Evolutionary conservation across 2,888 invertebrate genomes (phyloP), one percentile per base, ranked within the genome.

Genomic region (Sialis lutaria): DNA sequence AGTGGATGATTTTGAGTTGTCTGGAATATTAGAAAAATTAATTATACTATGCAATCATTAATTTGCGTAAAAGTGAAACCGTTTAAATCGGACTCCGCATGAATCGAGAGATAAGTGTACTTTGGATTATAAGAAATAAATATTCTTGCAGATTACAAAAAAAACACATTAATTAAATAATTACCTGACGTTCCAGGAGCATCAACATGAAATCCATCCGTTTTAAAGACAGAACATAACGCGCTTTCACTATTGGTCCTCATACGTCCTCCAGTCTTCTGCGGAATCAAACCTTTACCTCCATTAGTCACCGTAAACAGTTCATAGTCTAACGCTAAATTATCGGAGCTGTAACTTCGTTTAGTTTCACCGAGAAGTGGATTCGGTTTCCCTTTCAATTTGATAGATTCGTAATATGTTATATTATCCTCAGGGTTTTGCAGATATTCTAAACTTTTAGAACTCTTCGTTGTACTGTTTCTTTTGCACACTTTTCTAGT

Each of bases 241-340:
- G 22, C 22, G 22, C 22, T 22, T 22, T 22, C 22, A 44, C 54
- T 56, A 40, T 55, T 51, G 12, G 55, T 52, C 48, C 65, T 46
- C 59, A 67, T 50, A 64, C 67, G 60, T 66, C 67, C n/a, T 67
- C n/a, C 37, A 37, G 37, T 10, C 10, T 43, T 43, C 32, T 43
- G 43, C 22, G 12, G n/a, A 12, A 34, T 33, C 12, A 43, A 10
- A 10, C 46, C 31, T 47, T 55, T 54, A 33, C 53, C 54, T 62
- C 66, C 62, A 61, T 73, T 68, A 10, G 61, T 59, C 12, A 69
- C 60, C 13, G 68, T 73, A 57, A 83, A 75, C 49, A 83, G 67
- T 57, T 86, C 85, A 60, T 83, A 84, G 65, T 85, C 84, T 33
- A 83, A 65, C 4, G 79, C 80, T n/a, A 82, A 66, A 60, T 79